phyloP scores from a whole-genome alignment of 2,888 invertebrate genomes.

The Eurois occulta region DNA sequence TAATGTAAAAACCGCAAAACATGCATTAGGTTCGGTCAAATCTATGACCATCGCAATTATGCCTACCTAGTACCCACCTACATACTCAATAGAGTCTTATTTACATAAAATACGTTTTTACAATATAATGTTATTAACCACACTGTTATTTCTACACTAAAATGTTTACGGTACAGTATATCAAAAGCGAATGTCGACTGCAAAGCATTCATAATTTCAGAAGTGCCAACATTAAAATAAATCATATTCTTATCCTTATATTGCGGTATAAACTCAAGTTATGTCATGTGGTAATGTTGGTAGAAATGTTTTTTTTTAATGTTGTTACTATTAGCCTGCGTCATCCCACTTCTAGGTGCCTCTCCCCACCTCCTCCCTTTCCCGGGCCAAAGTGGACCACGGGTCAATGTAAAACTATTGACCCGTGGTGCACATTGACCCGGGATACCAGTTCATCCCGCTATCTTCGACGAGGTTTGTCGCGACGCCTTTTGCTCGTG shows the following conservation, averaged over 20 bases:
- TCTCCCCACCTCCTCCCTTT: background rate
- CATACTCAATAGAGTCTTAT: background rate
- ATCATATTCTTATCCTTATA: conserved; percentile 29
- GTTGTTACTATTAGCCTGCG: background rate
- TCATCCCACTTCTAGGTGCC: background rate
- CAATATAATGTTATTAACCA: conserved; percentile 23
- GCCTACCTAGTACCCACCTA: background rate
- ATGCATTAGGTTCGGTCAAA: background rate
- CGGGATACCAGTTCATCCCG: background rate
- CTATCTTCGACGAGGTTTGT: background rate
- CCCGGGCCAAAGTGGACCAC: background rate
- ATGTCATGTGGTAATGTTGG: conserved; percentile 38
- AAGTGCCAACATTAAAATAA: conserved; percentile 54
- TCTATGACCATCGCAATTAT: background rate
- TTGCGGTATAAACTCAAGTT: conserved; percentile 33
- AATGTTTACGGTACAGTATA: conserved; percentile 32
- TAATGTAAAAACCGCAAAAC: background rate
- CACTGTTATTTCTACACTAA: conserved; percentile 48
- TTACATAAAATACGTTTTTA: background rate
- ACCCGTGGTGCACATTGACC: background rate
- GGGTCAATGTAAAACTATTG: background rate
- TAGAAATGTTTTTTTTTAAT: background rate
- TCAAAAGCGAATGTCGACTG: conserved; percentile 50
- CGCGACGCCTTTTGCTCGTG: background rate
- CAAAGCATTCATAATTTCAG: conserved; percentile 38